phyloP scores from a whole-genome alignment of 2,797 vertebrate genomes.

The Enteromius argenteus region DNA sequence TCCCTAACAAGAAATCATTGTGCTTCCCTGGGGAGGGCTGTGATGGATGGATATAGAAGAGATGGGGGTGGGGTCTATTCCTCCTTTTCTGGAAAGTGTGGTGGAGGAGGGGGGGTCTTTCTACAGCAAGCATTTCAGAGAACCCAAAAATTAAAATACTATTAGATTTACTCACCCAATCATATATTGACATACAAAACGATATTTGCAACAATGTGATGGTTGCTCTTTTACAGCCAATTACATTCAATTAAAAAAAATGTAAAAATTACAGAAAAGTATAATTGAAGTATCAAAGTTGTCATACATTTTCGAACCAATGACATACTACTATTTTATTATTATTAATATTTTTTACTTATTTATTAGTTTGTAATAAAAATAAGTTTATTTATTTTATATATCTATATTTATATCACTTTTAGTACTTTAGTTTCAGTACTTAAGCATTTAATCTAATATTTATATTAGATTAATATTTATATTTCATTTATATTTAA shows the following conservation, averaged over 20 bases:
- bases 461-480: no score
- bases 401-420: no score
- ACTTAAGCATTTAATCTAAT: no score
- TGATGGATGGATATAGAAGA: slow-evolving; percentile 73
- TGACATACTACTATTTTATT: neutral
- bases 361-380: no score
- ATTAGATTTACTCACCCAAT: slow-evolving; percentile 18
- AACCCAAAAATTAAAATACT: neutral
- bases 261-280: neutral
- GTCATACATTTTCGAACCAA: neutral
- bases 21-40: slow-evolving; percentile 75
- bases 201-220: neutral
- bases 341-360: neutral
- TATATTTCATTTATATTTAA: no score
- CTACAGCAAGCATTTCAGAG: slow-evolving; percentile 77
- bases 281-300: neutral
- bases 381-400: no score
- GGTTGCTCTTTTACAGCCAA: neutral
- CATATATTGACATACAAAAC: neutral
- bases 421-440: no score
- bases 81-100: slow-evolving; percentile 58
- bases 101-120: slow-evolving; percentile 67
- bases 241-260: neutral
- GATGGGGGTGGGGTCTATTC: slow-evolving; percentile 30
- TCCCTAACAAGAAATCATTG: slow-evolving; percentile 86